Evolutionary conservation across 1,140 invertebrate species (phyloP).

Genomic region (Thaumetopoea pityocampa): DNA sequence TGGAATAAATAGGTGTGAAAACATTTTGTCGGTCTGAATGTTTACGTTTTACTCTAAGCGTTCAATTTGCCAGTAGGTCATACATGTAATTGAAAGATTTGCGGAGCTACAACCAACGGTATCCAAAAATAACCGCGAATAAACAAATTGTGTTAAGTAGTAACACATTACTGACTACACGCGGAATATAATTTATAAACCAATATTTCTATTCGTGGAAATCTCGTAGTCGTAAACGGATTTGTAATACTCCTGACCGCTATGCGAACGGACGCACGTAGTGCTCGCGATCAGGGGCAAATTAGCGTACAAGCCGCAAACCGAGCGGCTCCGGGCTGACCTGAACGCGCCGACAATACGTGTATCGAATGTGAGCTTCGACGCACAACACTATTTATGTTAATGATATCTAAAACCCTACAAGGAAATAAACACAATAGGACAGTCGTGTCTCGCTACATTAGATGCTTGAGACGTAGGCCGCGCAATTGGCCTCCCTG

Average conservation of each 20-base stretch:
- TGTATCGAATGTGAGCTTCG: slow-evolving; percentile 44
- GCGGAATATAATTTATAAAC: slow-evolving; percentile 1
- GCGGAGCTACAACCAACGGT: slow-evolving; percentile 11
- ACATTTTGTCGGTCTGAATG: too few species aligned
- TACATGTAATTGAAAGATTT: slow-evolving; percentile 8
- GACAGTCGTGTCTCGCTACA: slow-evolving; percentile 56
- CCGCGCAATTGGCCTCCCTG: slow-evolving; percentile 53
- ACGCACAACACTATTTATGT: slow-evolving; percentile 51
- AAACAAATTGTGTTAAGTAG: slow-evolving; percentile 12
- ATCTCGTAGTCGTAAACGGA: slow-evolving; percentile 5
- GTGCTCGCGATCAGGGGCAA: slow-evolving; percentile 17
- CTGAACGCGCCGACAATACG: slow-evolving; percentile 32
- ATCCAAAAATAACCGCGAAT: slow-evolving; percentile 2
- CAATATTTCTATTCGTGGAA: slow-evolving; percentile 8
- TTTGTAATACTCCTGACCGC: slow-evolving; percentile 14
- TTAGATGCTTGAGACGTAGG: slow-evolving; percentile 45
- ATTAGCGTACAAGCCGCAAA: slow-evolving; percentile 21
- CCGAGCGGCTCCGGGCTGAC: slow-evolving; percentile 16
- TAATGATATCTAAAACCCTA: slow-evolving; percentile 63
- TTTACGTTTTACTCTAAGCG: too few species aligned
- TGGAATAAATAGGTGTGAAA: too few species aligned
- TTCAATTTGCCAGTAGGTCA: slow-evolving; percentile 9
- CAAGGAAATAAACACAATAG: slow-evolving; percentile 65
- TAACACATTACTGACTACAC: slow-evolving; percentile 4
- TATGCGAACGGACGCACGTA: slow-evolving; percentile 13